Evolutionary conservation across 2,113 vertebrate species (phyloP).

Genomic region (Uria lomvia): DNA sequence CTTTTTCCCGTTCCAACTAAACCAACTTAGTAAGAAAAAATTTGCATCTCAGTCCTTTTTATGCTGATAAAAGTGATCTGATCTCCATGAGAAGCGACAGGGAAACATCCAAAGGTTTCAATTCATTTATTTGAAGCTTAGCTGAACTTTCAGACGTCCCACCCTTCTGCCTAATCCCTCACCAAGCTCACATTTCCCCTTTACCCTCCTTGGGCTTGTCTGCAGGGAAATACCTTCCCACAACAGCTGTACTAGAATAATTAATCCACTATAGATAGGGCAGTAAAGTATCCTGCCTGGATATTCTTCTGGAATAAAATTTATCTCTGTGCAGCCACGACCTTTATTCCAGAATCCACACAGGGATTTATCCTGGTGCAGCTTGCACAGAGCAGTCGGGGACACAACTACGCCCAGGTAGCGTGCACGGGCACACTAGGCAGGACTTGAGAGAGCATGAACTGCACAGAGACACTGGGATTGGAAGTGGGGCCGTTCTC

Average conservation of each 20-base stretch:
- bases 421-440: not conserved
- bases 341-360: not conserved
- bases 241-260: constrained; percentile 25
- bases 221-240: constrained; percentile 41
- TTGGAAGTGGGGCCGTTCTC: not conserved
- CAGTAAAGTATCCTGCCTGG: not conserved
- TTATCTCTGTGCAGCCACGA: not conserved
- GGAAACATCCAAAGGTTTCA: constrained; percentile 5
- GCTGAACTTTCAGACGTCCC: constrained; percentile 17
- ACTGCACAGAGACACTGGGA: not conserved
- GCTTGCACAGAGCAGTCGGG: not conserved
- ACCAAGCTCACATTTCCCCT: constrained; percentile 30
- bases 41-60: not conserved
- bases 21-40: not conserved
- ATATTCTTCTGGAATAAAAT: not conserved
- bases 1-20: not conserved
- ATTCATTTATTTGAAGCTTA: constrained; percentile 20
- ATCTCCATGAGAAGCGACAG: not conserved
- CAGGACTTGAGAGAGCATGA: not conserved
- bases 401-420: not conserved
- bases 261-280: not conserved
- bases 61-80: not conserved
- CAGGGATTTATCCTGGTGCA: not conserved
- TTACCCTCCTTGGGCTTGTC: not conserved
- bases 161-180: constrained; percentile 19